Evolutionary conservation across 2,113 vertebrate genomes (phyloP), one percentile per base, ranked within the genome.

Genomic region (Zosterops borbonicus): DNA sequence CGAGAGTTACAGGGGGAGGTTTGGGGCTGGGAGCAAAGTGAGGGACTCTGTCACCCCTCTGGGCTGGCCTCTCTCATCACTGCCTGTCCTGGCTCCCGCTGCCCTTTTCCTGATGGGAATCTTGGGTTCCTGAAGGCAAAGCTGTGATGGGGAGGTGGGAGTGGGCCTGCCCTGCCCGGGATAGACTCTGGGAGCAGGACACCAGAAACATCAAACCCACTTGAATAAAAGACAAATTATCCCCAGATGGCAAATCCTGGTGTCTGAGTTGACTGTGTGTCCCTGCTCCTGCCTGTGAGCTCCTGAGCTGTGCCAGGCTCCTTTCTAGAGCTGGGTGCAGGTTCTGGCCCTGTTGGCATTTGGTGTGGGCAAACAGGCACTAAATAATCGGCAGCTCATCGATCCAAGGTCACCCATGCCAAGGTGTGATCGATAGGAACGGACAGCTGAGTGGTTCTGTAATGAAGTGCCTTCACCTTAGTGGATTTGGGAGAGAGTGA

Each of bases 401-500:
- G 92, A 98, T 98, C 74, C 68, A 83, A 96, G 97, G 97, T 98
- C 97, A 96, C 95, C 75, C 12, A 41, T 97, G 97, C 96, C 97
- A 96, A 71, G 92, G 95, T 3, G 35, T 76, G 94, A 97, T 98
- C 97, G 14, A 98, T 98, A 94, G 95, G 65, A 52, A 71, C 78
- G 35, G 97, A 98, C 97, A 98, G 97, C 96, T 94, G 96, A 98
- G 95, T 97, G 91, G 68, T 96, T 92, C 21, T 91, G 96, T 97
- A 97, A 98, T 98, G 91, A 97, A 98, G 97, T 97, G 76, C 92
- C 81, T 87, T 94, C 94, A 96, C 95, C 96, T 92, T 44, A 92
- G 93, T 82, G 89, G 95, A 93, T 96, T 56, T 96, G 95, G 95
- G 95, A 96, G 92, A 22, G 50, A 69, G 33, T 3, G 41, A 93